Percentiles rank a stretch among this genome's conserved stretches.
Evolutionary conservation across 2,797 vertebrate genomes (phyloP).

Genomic region (Lateolabrax maculatus): DNA sequence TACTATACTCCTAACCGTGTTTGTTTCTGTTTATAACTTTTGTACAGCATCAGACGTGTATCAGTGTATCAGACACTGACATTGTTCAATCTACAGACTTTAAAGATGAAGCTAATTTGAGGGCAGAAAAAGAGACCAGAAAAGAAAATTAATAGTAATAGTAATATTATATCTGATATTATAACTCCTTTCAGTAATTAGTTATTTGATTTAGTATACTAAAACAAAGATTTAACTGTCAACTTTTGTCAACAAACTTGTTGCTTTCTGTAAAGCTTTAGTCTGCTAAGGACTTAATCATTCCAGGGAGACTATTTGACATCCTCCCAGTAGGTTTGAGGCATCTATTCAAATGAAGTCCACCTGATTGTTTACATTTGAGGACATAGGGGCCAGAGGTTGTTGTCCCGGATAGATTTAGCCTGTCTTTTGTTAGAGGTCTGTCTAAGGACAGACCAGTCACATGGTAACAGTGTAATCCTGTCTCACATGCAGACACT

Average conservation of each 20-base stretch:
- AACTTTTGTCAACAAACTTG: neutral
- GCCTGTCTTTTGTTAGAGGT: constrained; percentile 72
- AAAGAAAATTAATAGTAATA: no score
- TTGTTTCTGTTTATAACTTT: neutral
- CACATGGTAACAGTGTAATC: constrained; percentile 83
- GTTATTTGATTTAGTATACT: neutral
- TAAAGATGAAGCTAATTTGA: neutral
- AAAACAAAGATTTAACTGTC: constrained; percentile 1
- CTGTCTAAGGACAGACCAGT: constrained; percentile 77
- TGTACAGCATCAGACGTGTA: neutral
- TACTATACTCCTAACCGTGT: neutral
- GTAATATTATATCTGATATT: no score
- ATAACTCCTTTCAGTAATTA: neutral
- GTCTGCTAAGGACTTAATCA: neutral
- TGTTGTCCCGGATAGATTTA: constrained; percentile 67
- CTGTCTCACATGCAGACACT: constrained; percentile 78
- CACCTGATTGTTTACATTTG: constrained; percentile 52
- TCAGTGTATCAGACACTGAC: neutral
- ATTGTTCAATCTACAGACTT: neutral
- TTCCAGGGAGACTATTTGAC: neutral
- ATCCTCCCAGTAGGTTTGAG: neutral
- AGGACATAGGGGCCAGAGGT: constrained; percentile 37
- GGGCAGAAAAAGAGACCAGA: neutral
- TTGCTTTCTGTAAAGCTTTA: neutral
- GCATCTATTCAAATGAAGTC: constrained; percentile 6